These are phyloP conservation scores for Brienomyrus brachyistius DNA, from an alignment of 2,113 vertebrate species.

Conservation along the genomic window DNA sequence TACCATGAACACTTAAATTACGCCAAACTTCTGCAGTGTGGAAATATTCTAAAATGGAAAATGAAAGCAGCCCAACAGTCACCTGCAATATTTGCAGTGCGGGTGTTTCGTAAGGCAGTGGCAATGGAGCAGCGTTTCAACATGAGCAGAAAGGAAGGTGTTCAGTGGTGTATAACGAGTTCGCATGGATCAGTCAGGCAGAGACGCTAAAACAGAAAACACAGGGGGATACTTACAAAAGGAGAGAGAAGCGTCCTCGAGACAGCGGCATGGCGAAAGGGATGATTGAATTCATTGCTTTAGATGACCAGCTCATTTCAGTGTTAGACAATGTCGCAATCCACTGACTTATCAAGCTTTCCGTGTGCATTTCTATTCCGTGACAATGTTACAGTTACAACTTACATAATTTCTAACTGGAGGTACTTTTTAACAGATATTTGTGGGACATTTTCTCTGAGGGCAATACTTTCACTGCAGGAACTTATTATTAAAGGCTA, in stretches of 20 bases:
- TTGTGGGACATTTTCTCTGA: background rate
- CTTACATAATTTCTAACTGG: background rate
- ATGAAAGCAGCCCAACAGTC: background rate
- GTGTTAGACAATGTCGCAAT: background rate
- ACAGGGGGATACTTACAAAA: background rate
- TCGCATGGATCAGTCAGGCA: background rate
- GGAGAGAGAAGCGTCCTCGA: background rate
- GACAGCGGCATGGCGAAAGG: background rate
- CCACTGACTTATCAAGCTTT: background rate
- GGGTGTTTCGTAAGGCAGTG: background rate
- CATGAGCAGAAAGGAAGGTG: background rate
- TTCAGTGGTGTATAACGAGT: background rate
- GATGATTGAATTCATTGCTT: background rate
- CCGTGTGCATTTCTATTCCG: background rate
- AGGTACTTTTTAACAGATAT: background rate
- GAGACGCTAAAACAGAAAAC: background rate
- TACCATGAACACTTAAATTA: background rate
- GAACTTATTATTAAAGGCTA: background rate
- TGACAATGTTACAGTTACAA: background rate
- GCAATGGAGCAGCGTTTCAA: background rate
- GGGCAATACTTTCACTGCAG: background rate
- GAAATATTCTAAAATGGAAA: background rate
- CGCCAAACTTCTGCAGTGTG: background rate
- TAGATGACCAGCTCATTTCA: background rate
- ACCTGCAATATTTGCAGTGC: background rate